Percentiles rank a stretch among this genome's conserved stretches.
Evolutionary conservation across 2,888 invertebrate genomes (phyloP).

Genomic region (Cheilosia urbana): DNA sequence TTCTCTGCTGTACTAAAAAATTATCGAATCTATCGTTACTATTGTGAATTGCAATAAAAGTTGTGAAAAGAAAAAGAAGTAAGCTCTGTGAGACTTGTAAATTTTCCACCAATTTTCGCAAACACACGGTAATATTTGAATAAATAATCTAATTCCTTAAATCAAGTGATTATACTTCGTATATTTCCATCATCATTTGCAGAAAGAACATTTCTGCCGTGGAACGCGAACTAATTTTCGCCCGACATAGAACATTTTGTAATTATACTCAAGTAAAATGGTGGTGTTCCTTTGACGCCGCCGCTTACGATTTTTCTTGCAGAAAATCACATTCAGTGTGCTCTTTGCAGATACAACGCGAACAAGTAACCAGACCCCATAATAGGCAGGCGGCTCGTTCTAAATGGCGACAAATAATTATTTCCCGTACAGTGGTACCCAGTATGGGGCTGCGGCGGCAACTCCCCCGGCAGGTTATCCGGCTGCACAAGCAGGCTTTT

Average conservation of each 20-base stretch:
- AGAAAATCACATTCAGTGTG: constrained; percentile 67
- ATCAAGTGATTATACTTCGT: neutral
- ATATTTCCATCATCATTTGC: neutral
- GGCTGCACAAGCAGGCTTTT: constrained; percentile 93
- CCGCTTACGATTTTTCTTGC: constrained; percentile 79
- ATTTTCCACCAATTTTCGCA: constrained; percentile 45
- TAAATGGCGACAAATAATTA: constrained; percentile 90
- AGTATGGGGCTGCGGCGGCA: constrained; percentile 93
- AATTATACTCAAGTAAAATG: constrained; percentile 70
- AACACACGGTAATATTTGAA: constrained; percentile 53
- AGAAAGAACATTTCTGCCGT: constrained; percentile 1
- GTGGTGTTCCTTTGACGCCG: constrained; percentile 77
- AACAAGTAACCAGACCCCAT: constrained; percentile 2
- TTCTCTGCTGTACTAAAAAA: constrained; percentile 5
- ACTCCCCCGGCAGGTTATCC: constrained; percentile 90
- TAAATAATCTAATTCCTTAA: constrained; percentile 16
- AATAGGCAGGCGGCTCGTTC: neutral
- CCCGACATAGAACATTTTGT: constrained; percentile 59
- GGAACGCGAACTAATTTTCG: constrained; percentile 17
- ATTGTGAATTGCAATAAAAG: constrained; percentile 62
- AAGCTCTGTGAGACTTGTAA: constrained; percentile 53
- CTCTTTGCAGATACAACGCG: constrained; percentile 42
- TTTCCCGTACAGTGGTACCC: constrained; percentile 96
- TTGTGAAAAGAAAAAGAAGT: constrained; percentile 60
- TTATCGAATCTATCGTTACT: constrained; percentile 18